Conservation (phyloP, 30 jellyfish, hydroid and myxozoan genomes). For the Aurelia aurita region DNA sequence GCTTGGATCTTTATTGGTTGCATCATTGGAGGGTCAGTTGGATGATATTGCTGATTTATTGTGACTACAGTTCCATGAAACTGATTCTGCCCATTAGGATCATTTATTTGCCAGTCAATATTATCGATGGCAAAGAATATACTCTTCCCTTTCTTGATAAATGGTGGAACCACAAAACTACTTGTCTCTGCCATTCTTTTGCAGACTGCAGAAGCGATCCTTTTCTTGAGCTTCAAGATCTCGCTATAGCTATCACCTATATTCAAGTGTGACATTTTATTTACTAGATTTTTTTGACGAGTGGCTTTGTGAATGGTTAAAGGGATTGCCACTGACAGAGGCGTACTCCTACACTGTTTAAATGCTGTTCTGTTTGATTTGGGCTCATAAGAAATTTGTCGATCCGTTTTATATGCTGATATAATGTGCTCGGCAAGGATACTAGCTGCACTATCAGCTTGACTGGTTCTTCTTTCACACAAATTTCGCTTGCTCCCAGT, state of each 20-base stretch:
- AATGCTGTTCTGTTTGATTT: too few relatives aligned
- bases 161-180: conserved; percentile 27
- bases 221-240: conserved; percentile 1
- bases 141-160: conserved; percentile 13
- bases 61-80: conserved; percentile 43
- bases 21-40: conserved; percentile 27
- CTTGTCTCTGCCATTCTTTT: conserved; percentile 18
- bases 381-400: too few relatives aligned
- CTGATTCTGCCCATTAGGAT: conserved; percentile 33
- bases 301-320: conserved; percentile 28
- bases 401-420: too few relatives aligned
- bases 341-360: conserved; percentile 14
- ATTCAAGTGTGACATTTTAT: neutral
- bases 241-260: neutral
- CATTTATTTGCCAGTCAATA: conserved; percentile 30
- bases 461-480: too few relatives aligned
- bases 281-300: conserved; percentile 27
- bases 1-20: conserved; percentile 3
- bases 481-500: neutral
- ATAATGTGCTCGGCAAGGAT: too few relatives aligned
- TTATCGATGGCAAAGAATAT: conserved; percentile 38
- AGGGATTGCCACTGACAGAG: conserved; percentile 40
- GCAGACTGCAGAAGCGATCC: conserved; percentile 34
- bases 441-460: too few relatives aligned
- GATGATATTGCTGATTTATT: conserved; percentile 7